Conservation (phyloP, 1,140 invertebrate species). For the Probaryconus sp. region DNA sequence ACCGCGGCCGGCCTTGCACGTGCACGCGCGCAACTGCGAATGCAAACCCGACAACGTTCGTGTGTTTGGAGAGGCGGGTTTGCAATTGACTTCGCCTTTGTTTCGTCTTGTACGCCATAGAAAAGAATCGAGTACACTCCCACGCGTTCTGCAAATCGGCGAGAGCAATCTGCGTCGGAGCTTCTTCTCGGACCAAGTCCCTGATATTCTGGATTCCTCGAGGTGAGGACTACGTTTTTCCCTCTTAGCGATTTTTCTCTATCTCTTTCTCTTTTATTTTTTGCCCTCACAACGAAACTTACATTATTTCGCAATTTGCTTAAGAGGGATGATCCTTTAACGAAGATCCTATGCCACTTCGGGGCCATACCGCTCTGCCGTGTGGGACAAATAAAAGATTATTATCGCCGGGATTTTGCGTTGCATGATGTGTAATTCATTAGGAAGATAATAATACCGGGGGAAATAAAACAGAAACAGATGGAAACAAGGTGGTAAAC, state of each 20-base stretch:
- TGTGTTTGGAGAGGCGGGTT: slow-evolving; percentile 45
- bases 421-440: slow-evolving; percentile 22
- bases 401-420: slow-evolving; percentile 1
- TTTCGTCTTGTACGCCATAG: slow-evolving; percentile 46
- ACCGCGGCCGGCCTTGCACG: slow-evolving; percentile 16
- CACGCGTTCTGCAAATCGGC: slow-evolving; percentile 52
- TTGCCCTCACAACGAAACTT: not conserved
- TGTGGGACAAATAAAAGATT: slow-evolving; percentile 5
- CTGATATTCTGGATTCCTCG: slow-evolving; percentile 30
- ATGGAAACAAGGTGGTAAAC: slow-evolving; percentile 16
- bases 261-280: too few species aligned
- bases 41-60: slow-evolving; percentile 45
- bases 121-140: slow-evolving; percentile 62
- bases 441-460: slow-evolving; percentile 10
- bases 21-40: slow-evolving; percentile 27
- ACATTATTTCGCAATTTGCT: slow-evolving; percentile 36
- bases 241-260: not conserved
- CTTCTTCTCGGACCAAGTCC: slow-evolving; percentile 34
- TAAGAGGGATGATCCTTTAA: slow-evolving; percentile 2
- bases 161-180: slow-evolving; percentile 42
- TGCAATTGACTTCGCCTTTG: slow-evolving; percentile 60
- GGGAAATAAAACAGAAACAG: slow-evolving; percentile 24
- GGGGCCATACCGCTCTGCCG: too few species aligned
- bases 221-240: slow-evolving; percentile 29
- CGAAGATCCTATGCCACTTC: too few species aligned